Percentiles rank a stretch among this genome's conserved stretches.
Conservation (phyloP, 2,888 invertebrate species). For the Caenorhabditis sulstoni region DNA sequence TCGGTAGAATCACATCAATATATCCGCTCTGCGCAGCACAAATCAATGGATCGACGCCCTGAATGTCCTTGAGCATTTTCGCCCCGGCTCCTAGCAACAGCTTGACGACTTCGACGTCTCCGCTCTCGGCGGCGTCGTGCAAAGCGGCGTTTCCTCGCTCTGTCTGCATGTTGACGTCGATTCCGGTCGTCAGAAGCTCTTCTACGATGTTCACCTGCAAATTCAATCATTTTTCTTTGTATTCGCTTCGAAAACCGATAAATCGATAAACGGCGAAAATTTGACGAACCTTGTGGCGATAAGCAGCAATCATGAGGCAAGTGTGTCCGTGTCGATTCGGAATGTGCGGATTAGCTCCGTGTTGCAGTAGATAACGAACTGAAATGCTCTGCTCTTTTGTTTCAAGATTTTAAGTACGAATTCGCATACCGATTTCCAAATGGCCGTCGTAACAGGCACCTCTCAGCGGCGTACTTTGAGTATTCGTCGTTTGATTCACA, state of each 20-base stretch:
- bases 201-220: conserved; percentile 71
- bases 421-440: conserved; percentile 87
- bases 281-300: conserved; percentile 54
- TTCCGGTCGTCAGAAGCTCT: conserved; percentile 47
- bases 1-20: conserved; percentile 44
- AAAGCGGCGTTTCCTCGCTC: conserved; percentile 89
- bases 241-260: too few species aligned
- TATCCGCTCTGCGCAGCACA: conserved; percentile 89
- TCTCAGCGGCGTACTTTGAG: conserved; percentile 93
- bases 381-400: conserved; percentile 15
- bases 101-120: conserved; percentile 92
- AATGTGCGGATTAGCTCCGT: conserved; percentile 95
- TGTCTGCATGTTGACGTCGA: conserved; percentile 53
- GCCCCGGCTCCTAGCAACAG: conserved; percentile 91
- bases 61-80: conserved; percentile 86
- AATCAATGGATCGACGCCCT: conserved; percentile 93
- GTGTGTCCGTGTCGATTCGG: conserved; percentile 92
- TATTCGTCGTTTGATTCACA: conserved; percentile 94
- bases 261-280: too few species aligned
- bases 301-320: conserved; percentile 96
- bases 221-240: too few species aligned
- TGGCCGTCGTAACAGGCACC: conserved; percentile 98
- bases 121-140: conserved; percentile 97
- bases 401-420: neutral
- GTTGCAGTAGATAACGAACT: conserved; percentile 90